Base-by-base conservation (phyloP, 2,888 invertebrate genomes). In the Acanthosepion pharaonis region DNA sequence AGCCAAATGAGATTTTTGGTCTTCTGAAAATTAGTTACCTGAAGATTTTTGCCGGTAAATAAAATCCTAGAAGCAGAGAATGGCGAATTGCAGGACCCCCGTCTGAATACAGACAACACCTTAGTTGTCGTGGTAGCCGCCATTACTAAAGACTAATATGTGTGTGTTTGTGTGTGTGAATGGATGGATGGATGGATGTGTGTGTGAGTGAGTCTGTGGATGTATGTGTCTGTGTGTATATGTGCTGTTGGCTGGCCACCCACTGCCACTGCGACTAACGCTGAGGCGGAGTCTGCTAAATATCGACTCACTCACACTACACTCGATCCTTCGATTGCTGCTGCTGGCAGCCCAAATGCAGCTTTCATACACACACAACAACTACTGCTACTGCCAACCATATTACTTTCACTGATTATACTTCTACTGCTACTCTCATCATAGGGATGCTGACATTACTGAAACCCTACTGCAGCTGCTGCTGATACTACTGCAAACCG, bases 11-110 rank as follows among this genome's bases (percentile, higher is more conserved):
- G 42, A 42, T 78, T 78, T 78, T 78, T 33, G 11, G 11, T 78
- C 33, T 33, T 78, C 78, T n/a, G 78, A 11, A n/a, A 78, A 78
- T n/a, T 93, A 53, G 8, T 93, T 93, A 93, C 93, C 93, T 93
- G 93, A 93, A 93, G 53, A 93, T 93, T 42, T 93, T 51, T 93
- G 93, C 93, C 93, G 93, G 93, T 93, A 93, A 93, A 93, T 93
- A 93, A 93, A 93, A 93, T 93, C 93, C 93, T 93, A 25, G 93
- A 93, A 9, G 93, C 93, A 53, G 93, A 53, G 18, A 93, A 53
- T 51, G 93, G 93, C n/a, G 94, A 94, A 48, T 55, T n/a, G 64
- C 64, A 94, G 59, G 94, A 55, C 23, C 59, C 59, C 23, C 94
- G 64, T 64, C 94, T 33, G 48, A 94, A 28, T 28, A 94, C 42